Evolutionary conservation across 2,888 invertebrate species (phyloP).

Genomic region (Troides oblongomaculatus): DNA sequence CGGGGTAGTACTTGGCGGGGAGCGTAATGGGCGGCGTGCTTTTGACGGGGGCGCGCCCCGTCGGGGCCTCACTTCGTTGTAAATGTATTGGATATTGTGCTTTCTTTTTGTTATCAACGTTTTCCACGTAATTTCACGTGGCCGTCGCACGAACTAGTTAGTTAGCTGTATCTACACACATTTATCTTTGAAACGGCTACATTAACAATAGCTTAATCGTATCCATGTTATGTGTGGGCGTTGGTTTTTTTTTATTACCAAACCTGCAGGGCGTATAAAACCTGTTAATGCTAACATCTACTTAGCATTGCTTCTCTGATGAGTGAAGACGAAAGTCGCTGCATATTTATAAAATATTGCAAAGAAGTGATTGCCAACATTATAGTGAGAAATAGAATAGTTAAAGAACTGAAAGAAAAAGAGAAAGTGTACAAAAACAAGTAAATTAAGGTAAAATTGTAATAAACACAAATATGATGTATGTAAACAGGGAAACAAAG

Average conservation of each 20-base stretch:
- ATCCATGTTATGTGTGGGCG: not conserved
- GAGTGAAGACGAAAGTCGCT: no score
- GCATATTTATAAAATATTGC: no score
- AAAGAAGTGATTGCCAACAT: no score
- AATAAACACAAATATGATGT: no score
- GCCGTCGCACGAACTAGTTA: slow-evolving; percentile 31
- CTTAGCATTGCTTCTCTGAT: no score
- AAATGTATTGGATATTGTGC: slow-evolving; percentile 65
- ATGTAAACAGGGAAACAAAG: no score
- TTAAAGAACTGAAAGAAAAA: no score
- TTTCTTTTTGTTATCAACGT: slow-evolving; percentile 50
- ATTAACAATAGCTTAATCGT: slow-evolving; percentile 17
- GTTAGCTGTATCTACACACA: slow-evolving; percentile 27
- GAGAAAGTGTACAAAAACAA: no score
- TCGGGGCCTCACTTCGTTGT: slow-evolving; percentile 51
- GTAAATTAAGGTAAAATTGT: no score
- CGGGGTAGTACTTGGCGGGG: slow-evolving; percentile 39
- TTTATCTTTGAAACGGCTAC: slow-evolving; percentile 18
- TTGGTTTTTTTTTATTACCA: slow-evolving; percentile 6
- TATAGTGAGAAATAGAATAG: no score
- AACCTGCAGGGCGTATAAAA: no score
- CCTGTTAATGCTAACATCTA: no score
- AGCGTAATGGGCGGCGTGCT: slow-evolving; percentile 65
- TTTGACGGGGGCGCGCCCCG: slow-evolving; percentile 66
- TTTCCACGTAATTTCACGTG: slow-evolving; percentile 42